Evolutionary conservation across 2,113 vertebrate species (phyloP).

Genomic region (Climacteris rufus): DNA sequence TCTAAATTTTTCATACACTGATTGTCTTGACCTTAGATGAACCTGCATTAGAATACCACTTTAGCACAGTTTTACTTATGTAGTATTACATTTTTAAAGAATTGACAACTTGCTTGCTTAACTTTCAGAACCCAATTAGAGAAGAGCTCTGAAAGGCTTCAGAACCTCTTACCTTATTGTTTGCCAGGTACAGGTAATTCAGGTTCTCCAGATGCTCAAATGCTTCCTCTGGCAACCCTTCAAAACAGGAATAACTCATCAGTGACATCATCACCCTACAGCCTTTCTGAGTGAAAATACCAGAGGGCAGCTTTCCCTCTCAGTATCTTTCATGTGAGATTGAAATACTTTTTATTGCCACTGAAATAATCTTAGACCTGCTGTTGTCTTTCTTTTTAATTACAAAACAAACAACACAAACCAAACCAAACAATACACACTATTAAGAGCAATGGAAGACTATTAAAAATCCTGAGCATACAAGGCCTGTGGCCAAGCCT

Average conservation of each 20-base stretch:
- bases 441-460: background rate
- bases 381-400: background rate
- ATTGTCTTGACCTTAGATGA: background rate
- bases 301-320: background rate
- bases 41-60: background rate
- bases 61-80: background rate
- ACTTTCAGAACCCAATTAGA: background rate
- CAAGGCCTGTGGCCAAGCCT: background rate
- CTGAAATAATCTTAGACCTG: background rate
- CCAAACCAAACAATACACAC: background rate
- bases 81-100: background rate
- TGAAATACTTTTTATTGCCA: background rate
- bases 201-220: slow-evolving; percentile 90
- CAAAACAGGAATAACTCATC: slow-evolving; percentile 51
- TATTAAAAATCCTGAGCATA: background rate
- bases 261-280: slow-evolving; percentile 1
- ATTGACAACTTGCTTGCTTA: background rate
- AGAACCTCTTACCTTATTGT: slow-evolving; percentile 88
- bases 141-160: background rate
- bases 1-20: background rate
- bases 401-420: background rate
- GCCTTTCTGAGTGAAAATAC: slow-evolving; percentile 15
- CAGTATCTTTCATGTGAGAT: background rate
- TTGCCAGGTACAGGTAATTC: slow-evolving; percentile 94
- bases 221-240: slow-evolving; percentile 90